Conservation (phyloP, 1,140 invertebrate species). For the Pogonomyrmex barbatus region DNA sequence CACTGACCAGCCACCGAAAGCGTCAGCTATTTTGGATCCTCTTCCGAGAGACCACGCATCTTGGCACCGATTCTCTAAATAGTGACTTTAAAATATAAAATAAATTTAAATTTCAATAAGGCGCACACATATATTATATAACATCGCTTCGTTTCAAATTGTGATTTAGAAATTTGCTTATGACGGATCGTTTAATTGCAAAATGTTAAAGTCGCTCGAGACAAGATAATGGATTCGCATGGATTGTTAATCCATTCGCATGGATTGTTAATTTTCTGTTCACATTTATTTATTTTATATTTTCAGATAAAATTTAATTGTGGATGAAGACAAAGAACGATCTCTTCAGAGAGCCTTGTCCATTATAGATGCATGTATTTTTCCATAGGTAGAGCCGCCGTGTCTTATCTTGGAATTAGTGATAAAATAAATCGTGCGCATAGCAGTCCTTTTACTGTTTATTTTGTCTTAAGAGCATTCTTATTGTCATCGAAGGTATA, state of each 20-base stretch:
- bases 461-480: background rate
- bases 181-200: background rate
- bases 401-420: background rate
- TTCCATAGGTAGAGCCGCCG: background rate
- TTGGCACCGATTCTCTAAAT: conserved; percentile 72
- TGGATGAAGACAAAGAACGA: background rate
- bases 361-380: background rate
- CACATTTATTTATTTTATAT: background rate
- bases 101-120: conserved; percentile 58
- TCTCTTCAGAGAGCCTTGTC: background rate
- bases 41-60: conserved; percentile 63
- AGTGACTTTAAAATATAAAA: conserved; percentile 70
- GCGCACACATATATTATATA: conserved; percentile 19
- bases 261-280: conserved; percentile 7
- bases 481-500: background rate
- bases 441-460: background rate
- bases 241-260: background rate
- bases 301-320: background rate
- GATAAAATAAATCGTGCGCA: background rate
- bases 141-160: background rate
- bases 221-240: background rate
- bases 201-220: background rate
- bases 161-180: background rate
- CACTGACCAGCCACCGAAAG: conserved; percentile 69
- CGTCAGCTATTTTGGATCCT: conserved; percentile 70